Evolutionary conservation across 2,113 vertebrate species (phyloP).

Genomic region (Carollia perspicillata): DNA sequence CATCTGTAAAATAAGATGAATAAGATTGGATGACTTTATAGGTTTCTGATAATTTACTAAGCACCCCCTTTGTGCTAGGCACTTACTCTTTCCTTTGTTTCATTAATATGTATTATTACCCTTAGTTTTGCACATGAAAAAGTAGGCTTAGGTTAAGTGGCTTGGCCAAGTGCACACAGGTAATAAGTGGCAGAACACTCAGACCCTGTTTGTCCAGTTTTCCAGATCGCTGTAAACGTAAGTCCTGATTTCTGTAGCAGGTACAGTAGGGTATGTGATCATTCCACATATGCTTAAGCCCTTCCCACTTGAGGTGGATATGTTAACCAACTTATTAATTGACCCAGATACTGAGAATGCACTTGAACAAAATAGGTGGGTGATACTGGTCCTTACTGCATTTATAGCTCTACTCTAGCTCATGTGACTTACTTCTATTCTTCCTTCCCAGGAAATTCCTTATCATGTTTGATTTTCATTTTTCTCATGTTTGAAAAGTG

Average conservation of each 20-base stretch:
- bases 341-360: not conserved
- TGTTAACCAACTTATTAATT: not conserved
- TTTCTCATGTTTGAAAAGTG: not conserved
- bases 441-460: not conserved
- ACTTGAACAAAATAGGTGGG: not conserved
- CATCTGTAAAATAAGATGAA: not conserved
- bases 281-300: not conserved
- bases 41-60: slow-evolving; percentile 8
- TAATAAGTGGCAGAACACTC: not conserved
- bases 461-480: not conserved
- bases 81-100: not conserved
- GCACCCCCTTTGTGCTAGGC: not conserved
- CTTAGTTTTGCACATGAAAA: not conserved
- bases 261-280: not conserved
- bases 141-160: not conserved
- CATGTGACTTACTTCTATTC: not conserved
- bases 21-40: not conserved
- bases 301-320: not conserved
- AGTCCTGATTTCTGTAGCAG: not conserved
- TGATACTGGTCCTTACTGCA: not conserved
- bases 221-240: not conserved
- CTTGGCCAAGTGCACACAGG: not conserved
- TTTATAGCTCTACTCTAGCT: not conserved
- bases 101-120: not conserved
- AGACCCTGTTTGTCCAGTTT: not conserved